Base-by-base conservation (phyloP, 2,888 invertebrate genomes). In the Agrilus mali region DNA sequence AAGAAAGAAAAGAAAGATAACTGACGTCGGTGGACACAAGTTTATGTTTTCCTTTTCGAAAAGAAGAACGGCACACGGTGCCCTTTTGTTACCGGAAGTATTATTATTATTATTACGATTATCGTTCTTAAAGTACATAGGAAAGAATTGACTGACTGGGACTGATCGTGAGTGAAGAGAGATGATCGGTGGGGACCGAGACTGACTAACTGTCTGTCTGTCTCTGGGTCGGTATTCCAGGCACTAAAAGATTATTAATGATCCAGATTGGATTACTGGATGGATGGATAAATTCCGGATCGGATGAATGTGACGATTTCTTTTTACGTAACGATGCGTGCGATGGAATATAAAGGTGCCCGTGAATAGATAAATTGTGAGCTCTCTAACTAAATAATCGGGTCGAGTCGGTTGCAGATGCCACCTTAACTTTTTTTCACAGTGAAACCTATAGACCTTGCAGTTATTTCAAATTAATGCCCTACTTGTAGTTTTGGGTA, bases 241-340 rank as follows among this genome's bases (percentile, higher is more conserved):
- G 27, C 27, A 10, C 27, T 27, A 27, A 61, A 61, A 60, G 61
- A 60, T 65, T 64, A 65, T 65, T 64, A 64, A 64, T 65, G 64
- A 65, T 64, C 59, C 56, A 57, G 61, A 60, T 60, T 60, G 58
- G 55, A 56, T 58, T 57, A 56, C 50, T 54, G 54, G 52, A 56
- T 58, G 54, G 55, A 57, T 53, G 54, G 52, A 56, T 58, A 55
- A 56, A 57, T 52, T 54, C 53, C 53, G 55, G 53, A 56, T 58
- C 57, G 56, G 58, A 55, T 51, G 52, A 47, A 45, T 45, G 41
- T 42, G 42, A 43, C 45, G 41, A 43, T 47, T 33, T 41, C 43
- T 47, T 47, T 27, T 27, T 27, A 27, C 27, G 27, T 27, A 27
- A 27, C 27, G 27, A 27, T 17, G 14, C 37, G 38, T 32, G 38